A percentile compares a stretch with the other conserved stretches of the same genome.
phyloP scores from a whole-genome alignment of 1,140 invertebrate species.

The Hypsibius dujardini region DNA sequence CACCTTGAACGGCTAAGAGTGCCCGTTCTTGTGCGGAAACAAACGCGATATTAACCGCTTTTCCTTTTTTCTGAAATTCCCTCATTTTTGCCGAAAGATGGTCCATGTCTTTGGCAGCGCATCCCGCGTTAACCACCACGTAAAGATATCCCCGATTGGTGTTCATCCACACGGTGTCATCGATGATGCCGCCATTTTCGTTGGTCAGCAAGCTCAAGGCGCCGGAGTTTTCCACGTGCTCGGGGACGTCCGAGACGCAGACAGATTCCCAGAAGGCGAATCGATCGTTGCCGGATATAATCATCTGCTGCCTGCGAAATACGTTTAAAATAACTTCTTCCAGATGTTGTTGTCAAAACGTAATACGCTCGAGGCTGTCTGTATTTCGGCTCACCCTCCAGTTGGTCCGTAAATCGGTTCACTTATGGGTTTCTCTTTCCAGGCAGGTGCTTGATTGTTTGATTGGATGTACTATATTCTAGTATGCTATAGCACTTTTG shows the following conservation, averaged over 20 bases:
- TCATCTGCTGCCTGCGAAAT: conserved; percentile 54
- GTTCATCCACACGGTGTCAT: conserved; percentile 89
- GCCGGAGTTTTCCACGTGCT: conserved; percentile 39
- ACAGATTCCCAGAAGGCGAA: conserved; percentile 62
- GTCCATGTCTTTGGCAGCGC: conserved; percentile 42
- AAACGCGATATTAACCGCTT: conserved; percentile 58
- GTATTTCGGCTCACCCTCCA: too few species aligned
- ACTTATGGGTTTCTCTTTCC: too few species aligned
- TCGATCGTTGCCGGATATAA: conserved; percentile 54
- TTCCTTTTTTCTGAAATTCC: conserved; percentile 43
- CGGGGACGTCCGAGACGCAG: conserved; percentile 60
- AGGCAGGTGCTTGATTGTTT: too few species aligned
- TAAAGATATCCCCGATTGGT: conserved; percentile 55
- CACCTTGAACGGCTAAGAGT: conserved; percentile 73
- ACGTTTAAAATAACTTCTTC: too few species aligned
- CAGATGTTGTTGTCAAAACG: too few species aligned
- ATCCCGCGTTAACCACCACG: conserved; percentile 86
- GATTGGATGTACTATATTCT: too few species aligned
- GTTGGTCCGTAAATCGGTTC: too few species aligned
- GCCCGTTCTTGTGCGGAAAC: conserved; percentile 46
- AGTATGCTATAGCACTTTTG: too few species aligned
- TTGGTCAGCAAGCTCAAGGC: conserved; percentile 75
- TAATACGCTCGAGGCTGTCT: too few species aligned
- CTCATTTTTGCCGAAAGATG: conserved; percentile 37
- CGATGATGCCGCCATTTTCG: conserved; percentile 74